Conservation (phyloP, 2,797 vertebrate genomes). For the Notolepis coatsorum region DNA sequence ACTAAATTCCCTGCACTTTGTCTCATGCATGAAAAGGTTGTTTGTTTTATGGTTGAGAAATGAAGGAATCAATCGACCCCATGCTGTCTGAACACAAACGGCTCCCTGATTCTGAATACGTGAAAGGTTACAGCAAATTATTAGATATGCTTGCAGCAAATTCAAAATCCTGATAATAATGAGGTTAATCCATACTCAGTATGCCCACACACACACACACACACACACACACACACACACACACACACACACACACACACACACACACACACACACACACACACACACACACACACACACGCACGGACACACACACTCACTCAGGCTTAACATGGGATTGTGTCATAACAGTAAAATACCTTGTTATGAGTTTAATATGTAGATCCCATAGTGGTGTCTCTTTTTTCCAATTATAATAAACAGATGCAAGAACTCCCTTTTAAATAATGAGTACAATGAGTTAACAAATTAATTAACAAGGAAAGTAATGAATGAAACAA, state of each 20-base stretch:
- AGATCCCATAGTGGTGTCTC: no score
- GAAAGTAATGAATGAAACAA: background rate
- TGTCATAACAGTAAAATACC: background rate
- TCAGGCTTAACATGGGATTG: background rate
- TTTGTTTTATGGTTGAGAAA: no score
- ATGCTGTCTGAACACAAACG: background rate
- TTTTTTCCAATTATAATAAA: no score
- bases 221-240: background rate
- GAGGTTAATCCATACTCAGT: constrained; percentile 44
- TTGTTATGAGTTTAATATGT: no score
- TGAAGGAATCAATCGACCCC: no score
- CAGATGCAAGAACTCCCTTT: no score
- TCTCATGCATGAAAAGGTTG: background rate
- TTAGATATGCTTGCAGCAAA: constrained; percentile 23
- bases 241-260: background rate
- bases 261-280: background rate
- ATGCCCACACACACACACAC: background rate
- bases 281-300: background rate
- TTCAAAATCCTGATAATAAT: constrained; percentile 44
- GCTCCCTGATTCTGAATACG: background rate
- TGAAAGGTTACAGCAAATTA: constrained; percentile 34
- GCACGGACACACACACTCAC: background rate
- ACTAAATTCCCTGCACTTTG: background rate
- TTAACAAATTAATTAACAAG: background rate
- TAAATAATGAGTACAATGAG: background rate